Conservation (phyloP, 2,888 invertebrate species). For the Drosophila atroscutellata region DNA sequence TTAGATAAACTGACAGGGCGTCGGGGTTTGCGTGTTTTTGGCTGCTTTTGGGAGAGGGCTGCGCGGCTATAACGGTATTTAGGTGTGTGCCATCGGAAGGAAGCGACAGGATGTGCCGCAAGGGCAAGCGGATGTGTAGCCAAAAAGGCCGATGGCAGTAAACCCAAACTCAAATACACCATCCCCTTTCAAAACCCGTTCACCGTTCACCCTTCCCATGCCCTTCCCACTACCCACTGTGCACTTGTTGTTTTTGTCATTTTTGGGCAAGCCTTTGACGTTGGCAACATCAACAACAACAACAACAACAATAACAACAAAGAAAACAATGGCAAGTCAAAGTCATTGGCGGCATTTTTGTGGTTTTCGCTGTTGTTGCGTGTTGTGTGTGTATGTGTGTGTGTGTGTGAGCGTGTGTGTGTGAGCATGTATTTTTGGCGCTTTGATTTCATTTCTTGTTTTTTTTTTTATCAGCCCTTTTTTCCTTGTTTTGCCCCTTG, state of each 20-base stretch:
- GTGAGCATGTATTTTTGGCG: constrained; percentile 5
- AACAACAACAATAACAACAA: constrained; percentile 39
- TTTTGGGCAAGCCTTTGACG: constrained; percentile 53
- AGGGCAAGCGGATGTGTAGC: constrained; percentile 79
- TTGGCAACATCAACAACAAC: constrained; percentile 22
- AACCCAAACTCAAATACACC: background rate
- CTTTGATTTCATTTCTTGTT: constrained; percentile 13
- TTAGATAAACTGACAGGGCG: constrained; percentile 75
- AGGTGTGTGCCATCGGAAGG: constrained; percentile 61
- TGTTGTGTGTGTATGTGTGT: constrained; percentile 29
- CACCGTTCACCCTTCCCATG: background rate
- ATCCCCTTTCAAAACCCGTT: background rate
- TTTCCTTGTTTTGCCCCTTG: constrained; percentile 2
- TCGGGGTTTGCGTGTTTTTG: constrained; percentile 33
- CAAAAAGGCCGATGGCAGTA: constrained; percentile 32
- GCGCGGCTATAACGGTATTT: background rate
- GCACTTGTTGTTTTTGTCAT: constrained; percentile 33
- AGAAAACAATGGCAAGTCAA: constrained; percentile 46
- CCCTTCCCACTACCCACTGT: background rate
- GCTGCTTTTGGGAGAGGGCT: background rate
- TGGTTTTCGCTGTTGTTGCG: constrained; percentile 56
- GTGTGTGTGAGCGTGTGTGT: constrained; percentile 10
- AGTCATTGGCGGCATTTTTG: constrained; percentile 73
- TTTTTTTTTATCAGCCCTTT: background rate
- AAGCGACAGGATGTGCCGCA: constrained; percentile 71